Conservation (phyloP, 1,140 invertebrate species). For the Lepidostoma basale region DNA sequence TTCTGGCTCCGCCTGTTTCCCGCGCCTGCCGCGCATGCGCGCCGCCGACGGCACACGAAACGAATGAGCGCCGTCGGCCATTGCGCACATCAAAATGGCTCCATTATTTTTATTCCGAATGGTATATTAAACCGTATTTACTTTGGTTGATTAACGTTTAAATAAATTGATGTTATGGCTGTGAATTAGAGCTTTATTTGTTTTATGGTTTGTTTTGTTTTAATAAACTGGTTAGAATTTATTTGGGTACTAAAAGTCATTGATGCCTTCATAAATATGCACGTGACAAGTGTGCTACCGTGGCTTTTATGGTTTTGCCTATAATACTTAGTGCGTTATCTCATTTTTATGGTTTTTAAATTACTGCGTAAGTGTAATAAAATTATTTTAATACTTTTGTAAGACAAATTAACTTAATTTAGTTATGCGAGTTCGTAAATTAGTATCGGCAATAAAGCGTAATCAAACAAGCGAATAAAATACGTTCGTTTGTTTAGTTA, state of each 20-base stretch:
- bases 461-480: background rate
- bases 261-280: background rate
- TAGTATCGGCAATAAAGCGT: background rate
- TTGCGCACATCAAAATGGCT: conserved; percentile 11
- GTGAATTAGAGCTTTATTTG: background rate
- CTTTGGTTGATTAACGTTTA: conserved; percentile 9
- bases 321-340: background rate
- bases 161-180: conserved; percentile 12
- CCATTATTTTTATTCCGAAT: conserved; percentile 18
- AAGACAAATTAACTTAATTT: no score
- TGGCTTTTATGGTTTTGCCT: background rate
- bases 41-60: conserved; percentile 7
- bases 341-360: conserved; percentile 1
- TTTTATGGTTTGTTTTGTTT: conserved; percentile 8
- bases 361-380: no score
- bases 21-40: conserved; percentile 1
- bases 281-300: background rate
- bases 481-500: no score
- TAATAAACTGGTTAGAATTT: conserved; percentile 14
- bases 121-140: background rate
- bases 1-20: conserved; percentile 3
- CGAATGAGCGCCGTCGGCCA: conserved; percentile 16
- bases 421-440: no score
- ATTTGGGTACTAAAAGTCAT: conserved; percentile 4
- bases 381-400: no score